phyloP scores from a whole-genome alignment of 2,888 invertebrate species.

The Zaprionus lineosus region DNA sequence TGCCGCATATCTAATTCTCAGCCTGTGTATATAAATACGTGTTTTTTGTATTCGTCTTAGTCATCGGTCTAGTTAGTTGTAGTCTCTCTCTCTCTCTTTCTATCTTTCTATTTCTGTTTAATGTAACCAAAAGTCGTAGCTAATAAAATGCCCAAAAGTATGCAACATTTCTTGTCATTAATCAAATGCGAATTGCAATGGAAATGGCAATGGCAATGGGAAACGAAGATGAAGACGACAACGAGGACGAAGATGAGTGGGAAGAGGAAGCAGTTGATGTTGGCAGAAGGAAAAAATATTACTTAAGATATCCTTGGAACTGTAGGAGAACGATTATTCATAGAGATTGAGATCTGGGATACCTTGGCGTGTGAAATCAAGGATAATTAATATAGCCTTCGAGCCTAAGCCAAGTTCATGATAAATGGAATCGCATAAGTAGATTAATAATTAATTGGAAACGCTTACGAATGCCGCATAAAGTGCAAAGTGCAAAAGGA shows the following conservation, averaged over 20 bases:
- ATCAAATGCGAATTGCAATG: conserved; percentile 32
- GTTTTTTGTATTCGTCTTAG: conserved; percentile 22
- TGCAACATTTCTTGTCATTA: conserved; percentile 55
- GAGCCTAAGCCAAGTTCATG: too few relatives aligned
- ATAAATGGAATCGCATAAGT: too few relatives aligned
- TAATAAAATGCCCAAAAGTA: conserved; percentile 66
- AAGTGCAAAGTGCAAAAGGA: too few relatives aligned
- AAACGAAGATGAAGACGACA: too few relatives aligned
- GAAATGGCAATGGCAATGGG: conserved; percentile 6
- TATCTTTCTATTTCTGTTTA: too few relatives aligned
- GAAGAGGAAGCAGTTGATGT: too few relatives aligned
- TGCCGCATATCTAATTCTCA: not conserved
- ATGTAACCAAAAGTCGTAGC: conserved; percentile 34
- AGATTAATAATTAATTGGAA: too few relatives aligned
- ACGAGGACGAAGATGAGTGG: too few relatives aligned
- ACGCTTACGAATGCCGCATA: not conserved
- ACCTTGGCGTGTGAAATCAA: conserved; percentile 1
- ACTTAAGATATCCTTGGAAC: too few relatives aligned
- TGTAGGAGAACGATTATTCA: conserved; percentile 36
- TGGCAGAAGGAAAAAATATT: too few relatives aligned
- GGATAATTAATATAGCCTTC: too few relatives aligned
- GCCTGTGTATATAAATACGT: conserved; percentile 23
- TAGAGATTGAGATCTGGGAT: conserved; percentile 8
- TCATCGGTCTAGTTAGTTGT: conserved; percentile 35
- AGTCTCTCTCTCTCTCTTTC: not conserved